Evolutionary conservation across 2,797 vertebrate genomes (phyloP).

Genomic region (Acanthurus leucopareius): DNA sequence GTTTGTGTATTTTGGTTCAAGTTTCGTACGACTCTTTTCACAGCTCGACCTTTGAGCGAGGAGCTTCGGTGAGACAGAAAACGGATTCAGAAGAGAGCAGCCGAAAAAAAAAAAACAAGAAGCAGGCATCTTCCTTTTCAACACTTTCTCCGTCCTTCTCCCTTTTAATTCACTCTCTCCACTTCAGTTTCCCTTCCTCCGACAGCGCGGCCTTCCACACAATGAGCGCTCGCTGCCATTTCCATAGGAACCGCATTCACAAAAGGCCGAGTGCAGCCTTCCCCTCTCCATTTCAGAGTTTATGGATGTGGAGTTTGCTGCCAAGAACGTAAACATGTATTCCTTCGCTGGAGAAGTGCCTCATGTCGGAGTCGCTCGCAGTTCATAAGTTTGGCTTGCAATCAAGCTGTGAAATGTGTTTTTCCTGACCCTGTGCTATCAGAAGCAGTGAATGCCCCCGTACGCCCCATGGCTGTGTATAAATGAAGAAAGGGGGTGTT

Average conservation of each 20-base stretch:
- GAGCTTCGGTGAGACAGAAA: neutral
- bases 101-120: conserved; percentile 6
- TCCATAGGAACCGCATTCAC: conserved; percentile 55
- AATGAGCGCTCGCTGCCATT: conserved; percentile 25
- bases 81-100: neutral
- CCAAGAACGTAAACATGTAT: conserved; percentile 55
- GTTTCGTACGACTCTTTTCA: neutral
- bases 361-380: conserved; percentile 14
- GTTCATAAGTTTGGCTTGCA: conserved; percentile 14
- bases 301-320: conserved; percentile 32
- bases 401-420: conserved; percentile 44
- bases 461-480: conserved; percentile 44
- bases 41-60: neutral
- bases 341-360: conserved; percentile 28
- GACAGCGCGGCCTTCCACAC: conserved; percentile 22
- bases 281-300: conserved; percentile 31
- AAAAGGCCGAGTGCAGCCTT: conserved; percentile 36
- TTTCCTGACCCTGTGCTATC: conserved; percentile 20
- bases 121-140: conserved; percentile 11
- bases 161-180: conserved; percentile 23
- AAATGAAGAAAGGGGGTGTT: conserved; percentile 45
- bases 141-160: conserved; percentile 25
- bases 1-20: conserved; percentile 10
- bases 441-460: neutral
- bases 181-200: conserved; percentile 17